Evolutionary conservation across 2,888 invertebrate species (phyloP), one percentile per base, ranked within the genome.

Genomic region (Oxyscelio sp.): DNA sequence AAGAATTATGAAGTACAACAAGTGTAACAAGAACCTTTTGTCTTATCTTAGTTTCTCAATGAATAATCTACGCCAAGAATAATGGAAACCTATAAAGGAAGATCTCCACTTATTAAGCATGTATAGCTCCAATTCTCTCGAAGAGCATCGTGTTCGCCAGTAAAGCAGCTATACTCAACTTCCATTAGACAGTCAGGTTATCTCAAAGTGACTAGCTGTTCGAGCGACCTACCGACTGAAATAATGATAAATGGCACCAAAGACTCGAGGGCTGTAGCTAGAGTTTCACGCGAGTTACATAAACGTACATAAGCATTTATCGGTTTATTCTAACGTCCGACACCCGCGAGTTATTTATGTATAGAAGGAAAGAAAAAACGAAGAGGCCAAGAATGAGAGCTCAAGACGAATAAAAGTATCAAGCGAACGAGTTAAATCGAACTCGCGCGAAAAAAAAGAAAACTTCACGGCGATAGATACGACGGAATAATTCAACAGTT

Each of bases 181-280:
- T 86, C 82, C 85, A 84, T 88, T 87, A 87, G 84, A 75, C 83
- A 85, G 85, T 86, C 79, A 85, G 71, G 75, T 73, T 83, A 83
- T 75, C 74, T 52, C 74, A 65, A 74, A 59, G 65, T 65, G 70
- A 48, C 77, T 75, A 68, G 68, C 78, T 63, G 68, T 34, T 74
- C 77, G 73, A 63, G 63, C 70, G 68, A 75, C 75, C 87, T 82
- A 75, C 77, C 79, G 74, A 61, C 61, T 85, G 85, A 84, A 88
- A 88, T 87, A 87, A 89, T 89, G 89, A 89, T 61, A 63, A 80
- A 88, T 80, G 68, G 79, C 74, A 83, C 38, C 63, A 34, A 77
- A 61, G 68, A 65, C 58, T 71, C 66, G 68, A 54, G 71, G 58
- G 70, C 54, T 43, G 63, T 66, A 81, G 77, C 54, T 65, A 65